phyloP scores from a whole-genome alignment of 2,113 vertebrate species.

The Brienomyrus brachyistius region DNA sequence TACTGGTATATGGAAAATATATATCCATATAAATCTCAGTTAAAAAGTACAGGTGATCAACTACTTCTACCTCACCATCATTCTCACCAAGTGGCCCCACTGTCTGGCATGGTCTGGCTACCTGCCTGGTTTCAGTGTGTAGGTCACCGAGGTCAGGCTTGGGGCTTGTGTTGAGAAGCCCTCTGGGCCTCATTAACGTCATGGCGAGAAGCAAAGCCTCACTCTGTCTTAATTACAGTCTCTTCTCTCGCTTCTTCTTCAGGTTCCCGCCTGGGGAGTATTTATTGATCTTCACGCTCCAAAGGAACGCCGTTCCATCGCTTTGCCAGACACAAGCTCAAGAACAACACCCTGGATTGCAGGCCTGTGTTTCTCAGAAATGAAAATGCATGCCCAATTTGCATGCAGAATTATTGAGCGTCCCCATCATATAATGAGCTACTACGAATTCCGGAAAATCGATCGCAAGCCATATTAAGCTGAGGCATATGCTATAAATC shows the following conservation, averaged over 20 bases:
- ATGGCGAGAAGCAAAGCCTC: constrained; percentile 35
- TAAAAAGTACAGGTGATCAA: background rate
- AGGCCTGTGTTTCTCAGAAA: background rate
- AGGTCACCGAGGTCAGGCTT: constrained; percentile 34
- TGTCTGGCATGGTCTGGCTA: background rate
- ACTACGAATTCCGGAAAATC: background rate
- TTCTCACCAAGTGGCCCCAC: background rate
- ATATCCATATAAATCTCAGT: background rate
- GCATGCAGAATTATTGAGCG: background rate
- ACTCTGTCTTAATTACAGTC: constrained; percentile 48
- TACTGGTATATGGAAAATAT: background rate
- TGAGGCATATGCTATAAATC: background rate
- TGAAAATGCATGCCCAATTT: background rate
- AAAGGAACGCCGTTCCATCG: constrained; percentile 10
- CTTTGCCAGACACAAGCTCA: constrained; percentile 8
- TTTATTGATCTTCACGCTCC: constrained; percentile 26
- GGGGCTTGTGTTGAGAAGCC: background rate
- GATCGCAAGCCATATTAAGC: background rate
- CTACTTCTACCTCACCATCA: background rate
- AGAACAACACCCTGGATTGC: background rate
- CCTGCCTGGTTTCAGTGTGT: background rate
- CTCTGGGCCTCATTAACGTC: constrained; percentile 20
- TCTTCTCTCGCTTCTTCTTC: constrained; percentile 30
- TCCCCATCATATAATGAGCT: background rate
- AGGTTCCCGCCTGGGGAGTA: constrained; percentile 34